phyloP scores from a whole-genome alignment of 2,797 vertebrate species.

The Eleutherodactylus coqui region DNA sequence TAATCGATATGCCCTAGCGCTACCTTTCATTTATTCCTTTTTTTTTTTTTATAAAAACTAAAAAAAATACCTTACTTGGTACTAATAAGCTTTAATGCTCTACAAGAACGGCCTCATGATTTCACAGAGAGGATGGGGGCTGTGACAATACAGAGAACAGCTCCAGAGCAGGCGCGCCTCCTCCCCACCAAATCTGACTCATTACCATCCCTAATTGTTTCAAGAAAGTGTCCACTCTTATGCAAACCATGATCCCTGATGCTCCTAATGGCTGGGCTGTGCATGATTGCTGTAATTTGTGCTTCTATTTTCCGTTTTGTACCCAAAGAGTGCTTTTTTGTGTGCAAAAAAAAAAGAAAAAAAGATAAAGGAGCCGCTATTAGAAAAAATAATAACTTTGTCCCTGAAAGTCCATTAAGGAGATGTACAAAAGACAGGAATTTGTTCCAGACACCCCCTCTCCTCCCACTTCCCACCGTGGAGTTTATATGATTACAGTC shows the following conservation, averaged over 20 bases:
- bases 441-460: constrained; percentile 39
- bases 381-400: constrained; percentile 90
- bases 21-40: constrained; percentile 13
- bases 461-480: not conserved
- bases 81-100: constrained; percentile 34
- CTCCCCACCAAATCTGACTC: constrained; percentile 70
- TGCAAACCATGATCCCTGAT: constrained; percentile 75
- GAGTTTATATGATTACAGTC: constrained; percentile 40
- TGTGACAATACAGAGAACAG: constrained; percentile 70
- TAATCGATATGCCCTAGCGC: constrained; percentile 5
- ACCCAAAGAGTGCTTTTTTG: constrained; percentile 69
- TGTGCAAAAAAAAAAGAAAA: constrained; percentile 65
- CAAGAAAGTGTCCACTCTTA: constrained; percentile 75
- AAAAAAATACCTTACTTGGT: not conserved
- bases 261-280: constrained; percentile 72
- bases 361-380: constrained; percentile 74
- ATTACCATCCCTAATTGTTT: constrained; percentile 78
- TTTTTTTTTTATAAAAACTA: not conserved
- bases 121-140: constrained; percentile 23
- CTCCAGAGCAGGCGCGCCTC: constrained; percentile 69
- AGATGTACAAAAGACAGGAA: constrained; percentile 80
- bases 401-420: constrained; percentile 89
- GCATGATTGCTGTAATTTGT: constrained; percentile 77
- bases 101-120: constrained; percentile 62
- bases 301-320: constrained; percentile 67